A percentile compares a stretch with the other conserved stretches of the same genome.
These are phyloP conservation scores for Anastatus disparis DNA, from an alignment of 1,140 invertebrate genomes.

Conservation along the genomic window DNA sequence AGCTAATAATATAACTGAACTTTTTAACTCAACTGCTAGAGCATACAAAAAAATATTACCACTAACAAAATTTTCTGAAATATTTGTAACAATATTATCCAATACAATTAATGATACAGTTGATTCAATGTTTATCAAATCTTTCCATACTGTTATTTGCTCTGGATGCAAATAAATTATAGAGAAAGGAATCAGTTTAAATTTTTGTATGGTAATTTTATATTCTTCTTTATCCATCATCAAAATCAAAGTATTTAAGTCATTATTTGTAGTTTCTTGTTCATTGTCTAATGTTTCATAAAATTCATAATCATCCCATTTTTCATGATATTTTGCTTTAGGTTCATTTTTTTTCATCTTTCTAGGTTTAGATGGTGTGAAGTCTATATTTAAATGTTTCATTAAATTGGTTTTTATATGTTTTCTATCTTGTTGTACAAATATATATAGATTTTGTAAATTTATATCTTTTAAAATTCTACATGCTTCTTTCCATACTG, in stretches of 20 bases:
- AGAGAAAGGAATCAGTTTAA: constrained; percentile 2
- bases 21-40: neutral
- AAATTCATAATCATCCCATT: constrained; percentile 15
- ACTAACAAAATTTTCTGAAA: constrained; percentile 12
- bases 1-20: constrained; percentile 1
- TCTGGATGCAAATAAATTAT: constrained; percentile 13
- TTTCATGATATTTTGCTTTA: neutral
- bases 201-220: constrained; percentile 2
- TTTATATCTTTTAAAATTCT: neutral
- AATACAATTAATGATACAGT: constrained; percentile 8
- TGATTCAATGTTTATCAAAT: neutral
- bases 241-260: neutral
- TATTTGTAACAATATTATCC: neutral
- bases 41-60: neutral
- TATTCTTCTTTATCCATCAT: neutral
- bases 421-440: constrained; percentile 7
- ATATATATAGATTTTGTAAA: constrained; percentile 1
- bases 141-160: constrained; percentile 3
- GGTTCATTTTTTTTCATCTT: neutral
- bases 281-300: constrained; percentile 1
- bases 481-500: neutral
- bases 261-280: neutral
- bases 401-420: neutral
- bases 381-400: constrained; percentile 3
- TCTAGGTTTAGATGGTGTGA: neutral